Conservation (phyloP, 2,797 vertebrate species). For the Pelochelys cantorii region DNA sequence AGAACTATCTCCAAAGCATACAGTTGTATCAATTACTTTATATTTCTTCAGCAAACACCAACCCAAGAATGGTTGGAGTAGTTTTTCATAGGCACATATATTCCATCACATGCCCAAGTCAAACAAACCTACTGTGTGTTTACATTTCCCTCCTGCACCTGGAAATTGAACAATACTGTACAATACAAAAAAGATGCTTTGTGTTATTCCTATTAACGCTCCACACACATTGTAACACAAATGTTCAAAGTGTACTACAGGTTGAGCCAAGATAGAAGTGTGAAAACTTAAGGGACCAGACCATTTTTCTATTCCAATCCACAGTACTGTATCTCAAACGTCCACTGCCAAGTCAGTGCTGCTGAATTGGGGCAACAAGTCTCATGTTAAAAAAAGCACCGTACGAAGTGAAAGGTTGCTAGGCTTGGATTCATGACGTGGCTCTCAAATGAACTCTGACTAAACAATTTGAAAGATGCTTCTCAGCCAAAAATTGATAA, state of each 20-base stretch:
- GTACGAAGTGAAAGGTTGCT: background rate
- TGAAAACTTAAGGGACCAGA: background rate
- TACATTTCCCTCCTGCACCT: background rate
- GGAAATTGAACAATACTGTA: background rate
- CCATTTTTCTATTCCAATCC: background rate
- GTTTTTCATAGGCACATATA: background rate
- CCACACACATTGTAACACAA: background rate
- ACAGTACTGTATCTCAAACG: background rate
- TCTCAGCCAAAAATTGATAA: background rate
- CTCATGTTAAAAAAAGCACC: background rate
- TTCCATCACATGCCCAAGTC: background rate
- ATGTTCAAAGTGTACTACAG: background rate
- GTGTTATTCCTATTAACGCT: background rate
- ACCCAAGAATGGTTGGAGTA: background rate
- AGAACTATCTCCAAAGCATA: background rate
- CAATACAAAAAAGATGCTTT: background rate
- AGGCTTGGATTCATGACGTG: background rate
- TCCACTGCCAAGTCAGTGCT: background rate
- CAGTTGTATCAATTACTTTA: background rate
- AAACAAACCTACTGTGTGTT: background rate
- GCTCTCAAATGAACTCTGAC: slow-evolving; percentile 28
- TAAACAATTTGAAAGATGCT: background rate
- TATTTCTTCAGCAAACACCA: background rate
- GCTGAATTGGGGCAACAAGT: background rate
- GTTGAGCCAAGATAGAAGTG: background rate